Evolutionary conservation across 1,140 invertebrate genomes (phyloP), one percentile per base, ranked within the genome.

Genomic region (Drosophila pectinifera): DNA sequence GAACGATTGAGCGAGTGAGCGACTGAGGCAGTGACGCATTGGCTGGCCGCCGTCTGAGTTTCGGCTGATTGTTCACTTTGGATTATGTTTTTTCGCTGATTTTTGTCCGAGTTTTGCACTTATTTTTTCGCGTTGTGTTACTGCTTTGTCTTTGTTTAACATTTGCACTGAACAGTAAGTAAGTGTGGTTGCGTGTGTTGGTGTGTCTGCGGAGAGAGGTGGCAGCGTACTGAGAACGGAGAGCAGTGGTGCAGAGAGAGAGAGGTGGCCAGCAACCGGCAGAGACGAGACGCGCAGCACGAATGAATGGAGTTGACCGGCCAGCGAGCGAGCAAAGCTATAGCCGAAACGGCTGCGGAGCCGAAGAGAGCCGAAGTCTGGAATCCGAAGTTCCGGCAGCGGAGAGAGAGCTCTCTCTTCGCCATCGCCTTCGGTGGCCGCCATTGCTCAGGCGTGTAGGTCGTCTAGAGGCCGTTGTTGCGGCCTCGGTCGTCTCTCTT

Each of bases 391-490:
- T 42, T 36, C 41, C 56, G 43, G 75, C 62, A 31, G 53, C 39
- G 36, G 59, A 43, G 36, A 43, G 36, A 48, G 59, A 57, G 59
- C 41, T 53, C 7, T 64, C 31, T 41, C 51, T 53, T 58, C 43
- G 34, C 36, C 45, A 7, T 28, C 36, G 31, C 20, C n/a, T 1
- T 22, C 42, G 13, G n/a, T 59, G 48, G 51, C 49, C 43, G 59
- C 43, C 53, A 76, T 39, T 64, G 84, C 84, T 88, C 84, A 80
- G 70, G 73, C 77, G 90, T 84, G 90, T 91, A 91, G 90, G 90
- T 91, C 90, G 90, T 91, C 90, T 91, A 91, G 89, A 91, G 90
- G 90, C 90, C 90, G 90, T 91, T 91, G 64, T 70, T 38, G 28
- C 43, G 28, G 43, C 46, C 43, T 43, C 39, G 28, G 34, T 31